A percentile compares a stretch with the other conserved stretches of the same genome.
Evolutionary conservation across 2,113 vertebrate species (phyloP).

Genomic region (Corynorhinus townsendii): DNA sequence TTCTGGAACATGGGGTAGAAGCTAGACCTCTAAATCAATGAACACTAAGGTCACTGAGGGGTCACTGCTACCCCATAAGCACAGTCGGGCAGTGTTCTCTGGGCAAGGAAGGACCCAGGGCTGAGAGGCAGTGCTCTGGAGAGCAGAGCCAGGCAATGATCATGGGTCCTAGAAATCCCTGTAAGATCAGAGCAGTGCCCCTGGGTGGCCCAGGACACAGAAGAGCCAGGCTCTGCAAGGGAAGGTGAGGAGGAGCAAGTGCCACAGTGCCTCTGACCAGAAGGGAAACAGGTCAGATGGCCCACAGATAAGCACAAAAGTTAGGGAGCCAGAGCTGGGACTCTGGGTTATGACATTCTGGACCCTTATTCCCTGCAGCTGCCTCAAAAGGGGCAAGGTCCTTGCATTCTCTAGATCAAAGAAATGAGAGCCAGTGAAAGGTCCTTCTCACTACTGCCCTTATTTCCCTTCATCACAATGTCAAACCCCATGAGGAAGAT

Average conservation of each 20-base stretch:
- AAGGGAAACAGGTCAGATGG: not conserved
- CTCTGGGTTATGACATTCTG: not conserved
- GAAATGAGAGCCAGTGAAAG: not conserved
- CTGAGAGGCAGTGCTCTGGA: not conserved
- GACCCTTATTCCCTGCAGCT: not conserved
- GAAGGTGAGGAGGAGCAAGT: not conserved
- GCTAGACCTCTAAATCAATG: not conserved
- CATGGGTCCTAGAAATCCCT: not conserved
- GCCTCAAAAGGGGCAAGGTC: not conserved
- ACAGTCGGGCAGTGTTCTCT: not conserved
- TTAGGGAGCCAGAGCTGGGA: not conserved
- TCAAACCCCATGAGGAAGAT: not conserved
- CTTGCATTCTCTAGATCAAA: not conserved
- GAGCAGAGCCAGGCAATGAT: not conserved
- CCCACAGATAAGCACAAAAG: not conserved
- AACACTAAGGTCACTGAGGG: not conserved
- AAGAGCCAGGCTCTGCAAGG: not conserved
- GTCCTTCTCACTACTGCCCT: not conserved
- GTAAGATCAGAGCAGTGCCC: not conserved
- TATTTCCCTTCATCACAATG: not conserved
- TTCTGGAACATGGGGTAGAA: not conserved
- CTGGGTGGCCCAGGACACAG: not conserved
- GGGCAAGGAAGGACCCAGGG: not conserved
- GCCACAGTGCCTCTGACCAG: not conserved
- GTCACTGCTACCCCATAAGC: not conserved